Evolutionary conservation across 2,797 vertebrate genomes (phyloP).

Genomic region (Malurus leucopterus): DNA sequence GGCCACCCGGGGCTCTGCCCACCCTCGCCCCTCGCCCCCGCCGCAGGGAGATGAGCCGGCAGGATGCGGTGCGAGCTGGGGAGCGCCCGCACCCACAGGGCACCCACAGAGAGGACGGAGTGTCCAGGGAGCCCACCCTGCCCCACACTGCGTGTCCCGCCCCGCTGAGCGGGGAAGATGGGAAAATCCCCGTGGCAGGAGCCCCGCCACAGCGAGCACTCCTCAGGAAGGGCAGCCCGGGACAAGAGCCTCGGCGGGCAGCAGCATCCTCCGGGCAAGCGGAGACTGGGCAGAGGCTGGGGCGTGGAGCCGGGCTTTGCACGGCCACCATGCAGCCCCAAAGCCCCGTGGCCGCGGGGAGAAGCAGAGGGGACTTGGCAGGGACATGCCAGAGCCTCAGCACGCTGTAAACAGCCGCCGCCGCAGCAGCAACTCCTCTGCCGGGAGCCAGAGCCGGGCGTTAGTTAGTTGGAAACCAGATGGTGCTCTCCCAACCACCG

Average conservation of each 20-base stretch:
- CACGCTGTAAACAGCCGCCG: slow-evolving; percentile 48
- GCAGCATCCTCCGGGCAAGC: not conserved
- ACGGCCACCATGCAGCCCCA: not conserved
- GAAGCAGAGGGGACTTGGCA: slow-evolving; percentile 26
- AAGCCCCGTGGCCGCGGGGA: not conserved
- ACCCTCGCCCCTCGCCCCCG: not conserved
- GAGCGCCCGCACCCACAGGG: not conserved
- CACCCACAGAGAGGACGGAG: not conserved
- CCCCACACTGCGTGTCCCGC: not conserved
- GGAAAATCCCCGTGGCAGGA: not conserved
- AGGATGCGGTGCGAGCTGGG: not conserved
- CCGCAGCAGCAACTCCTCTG: slow-evolving; percentile 50
- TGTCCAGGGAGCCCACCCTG: not conserved
- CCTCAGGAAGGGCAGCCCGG: not conserved
- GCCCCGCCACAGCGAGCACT: not conserved
- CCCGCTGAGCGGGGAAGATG: not conserved
- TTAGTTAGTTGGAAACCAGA: slow-evolving; percentile 53
- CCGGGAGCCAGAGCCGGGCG: slow-evolving; percentile 46
- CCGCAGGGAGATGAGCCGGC: not conserved
- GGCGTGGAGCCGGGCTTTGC: not conserved
- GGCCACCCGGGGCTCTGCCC: not conserved
- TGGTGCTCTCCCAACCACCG: slow-evolving; percentile 21
- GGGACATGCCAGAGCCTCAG: slow-evolving; percentile 21
- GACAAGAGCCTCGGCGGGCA: not conserved
- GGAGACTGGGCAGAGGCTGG: not conserved